Evolutionary conservation across 2,113 vertebrate genomes (phyloP), one percentile per base, ranked within the genome.

Genomic region (Opisthocomus hoazin): DNA sequence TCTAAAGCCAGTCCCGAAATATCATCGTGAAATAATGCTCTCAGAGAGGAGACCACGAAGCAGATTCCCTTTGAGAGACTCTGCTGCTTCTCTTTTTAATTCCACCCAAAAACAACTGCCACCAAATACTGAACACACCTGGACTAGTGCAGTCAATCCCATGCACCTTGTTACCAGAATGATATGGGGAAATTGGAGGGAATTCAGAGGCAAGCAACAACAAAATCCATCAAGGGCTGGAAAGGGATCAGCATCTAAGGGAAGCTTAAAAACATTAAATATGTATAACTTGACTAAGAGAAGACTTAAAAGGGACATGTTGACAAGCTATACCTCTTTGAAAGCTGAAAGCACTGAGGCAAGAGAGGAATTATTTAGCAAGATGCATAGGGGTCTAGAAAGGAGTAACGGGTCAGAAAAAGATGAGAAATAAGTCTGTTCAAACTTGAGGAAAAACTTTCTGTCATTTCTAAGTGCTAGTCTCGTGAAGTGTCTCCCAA

Each of bases 321-420:
- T 96, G 90, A 96, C 92, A 97, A 96, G 94, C 83, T 92, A 87
- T 92, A 95, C 87, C 78, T 94, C 93, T 96, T 97, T 96, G 95
- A 92, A 95, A 95, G 61, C 89, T 75, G 79, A 88, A 90, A 91
- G 61, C 56, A 92, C 56, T 0, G 1, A 94, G 36, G 12, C 69
- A 95, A 94, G 64, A 96, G 69, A 81, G 36, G 68, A 95, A 95
- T 93, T 97, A 93, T 84, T 92, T 77, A 96, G 68, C 74, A 89
- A 87, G 84, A 91, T 54, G 36, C 6, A 2, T 9, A 76, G 77
- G 41, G 81, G 81, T 91, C 81, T 89, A 92, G 15, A 37, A 76
- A 79, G 58, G 74, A 82, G 81, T 91, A 85, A 85, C 1, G 3
- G 95, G 94, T 94, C 91, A 82, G 71, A 39, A 87, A 70, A 75